Percentiles rank a stretch among this genome's conserved stretches.
These are phyloP conservation scores for Loris lydekkerianus DNA, from an alignment of 2,797 vertebrate genomes.

Conservation along the genomic window DNA sequence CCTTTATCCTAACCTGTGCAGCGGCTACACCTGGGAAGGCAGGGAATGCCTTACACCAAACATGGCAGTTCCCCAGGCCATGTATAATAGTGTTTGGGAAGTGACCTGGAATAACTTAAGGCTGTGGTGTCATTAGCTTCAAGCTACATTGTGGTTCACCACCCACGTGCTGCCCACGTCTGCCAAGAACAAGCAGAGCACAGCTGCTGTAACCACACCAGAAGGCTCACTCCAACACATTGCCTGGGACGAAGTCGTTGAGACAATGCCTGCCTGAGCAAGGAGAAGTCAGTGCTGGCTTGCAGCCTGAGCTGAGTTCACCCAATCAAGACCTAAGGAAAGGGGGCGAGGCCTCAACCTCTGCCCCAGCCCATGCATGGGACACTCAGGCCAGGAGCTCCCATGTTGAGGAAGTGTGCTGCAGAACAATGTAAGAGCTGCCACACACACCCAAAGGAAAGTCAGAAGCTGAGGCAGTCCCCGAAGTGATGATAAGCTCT, in stretches of 20 bases:
- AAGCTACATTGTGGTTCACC: no score
- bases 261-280: no score
- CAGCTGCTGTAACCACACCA: neutral
- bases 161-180: neutral
- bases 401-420: fast-evolving
- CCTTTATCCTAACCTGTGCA: no score
- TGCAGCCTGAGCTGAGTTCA: neutral
- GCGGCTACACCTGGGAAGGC: no score
- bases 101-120: no score
- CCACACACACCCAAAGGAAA: neutral
- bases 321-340: neutral
- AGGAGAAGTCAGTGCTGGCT: neutral
- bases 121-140: no score
- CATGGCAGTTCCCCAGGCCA: no score
- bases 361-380: neutral
- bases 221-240: neutral
- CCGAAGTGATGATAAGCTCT: no score
- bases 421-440: neutral
- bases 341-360: neutral
- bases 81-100: no score
- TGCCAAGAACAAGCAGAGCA: no score
- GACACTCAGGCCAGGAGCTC: no score
- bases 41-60: no score
- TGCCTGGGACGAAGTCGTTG: neutral
- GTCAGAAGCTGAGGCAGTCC: neutral